Base-by-base conservation (phyloP, 2,113 vertebrate genomes). In the Podiceps cristatus region DNA sequence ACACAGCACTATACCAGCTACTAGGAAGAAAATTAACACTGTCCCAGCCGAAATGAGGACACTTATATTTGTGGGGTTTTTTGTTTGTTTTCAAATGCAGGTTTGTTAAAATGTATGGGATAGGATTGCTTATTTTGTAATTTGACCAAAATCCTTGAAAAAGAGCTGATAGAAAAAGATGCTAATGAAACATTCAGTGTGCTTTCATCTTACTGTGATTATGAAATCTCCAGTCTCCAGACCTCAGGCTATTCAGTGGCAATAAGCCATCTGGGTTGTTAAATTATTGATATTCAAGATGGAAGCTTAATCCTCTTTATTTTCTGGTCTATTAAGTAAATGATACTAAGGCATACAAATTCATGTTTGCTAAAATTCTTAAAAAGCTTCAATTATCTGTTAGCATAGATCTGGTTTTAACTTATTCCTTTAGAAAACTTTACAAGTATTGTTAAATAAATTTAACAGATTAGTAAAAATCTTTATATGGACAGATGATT, bases 321-420 rank as follows among this genome's bases (percentile, higher is more conserved):
- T 88, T 91, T 83, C 35, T 59, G 13, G 62, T 63, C 59, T 79
- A 22, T 47, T 83, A 72, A 92, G 64, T 50, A 88, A 71, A 59
- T 75, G 1, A 31, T 81, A 55, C 24, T 49, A 72, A 78, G 13
- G 33, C 55, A 88, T 18, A 82, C 9, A 75, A 75, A 42, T 72
- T 67, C 28, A 63, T 9, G 33, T 91, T 94, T 94, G 31, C 17
- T 59, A 75, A 49, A 92, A 78, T 67, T 92, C 62, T 88, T 72
- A 15, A 64, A 76, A 88, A 53, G 11, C 47, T 71, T 66, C 20
- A 40, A 49, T 79, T 72, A 78, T 19, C 37, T 78, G 6, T 82
- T 82, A 67, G 13, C 19, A 45, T 29, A 47, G 19, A 25, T 50
- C 19, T 50, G 14, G 12, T 90, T 90, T 91, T 77, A 68, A 55